Percentiles rank a stretch among this genome's conserved stretches.
phyloP scores from a whole-genome alignment of 2,888 invertebrate species.

The Tetheella fluctuosa region DNA sequence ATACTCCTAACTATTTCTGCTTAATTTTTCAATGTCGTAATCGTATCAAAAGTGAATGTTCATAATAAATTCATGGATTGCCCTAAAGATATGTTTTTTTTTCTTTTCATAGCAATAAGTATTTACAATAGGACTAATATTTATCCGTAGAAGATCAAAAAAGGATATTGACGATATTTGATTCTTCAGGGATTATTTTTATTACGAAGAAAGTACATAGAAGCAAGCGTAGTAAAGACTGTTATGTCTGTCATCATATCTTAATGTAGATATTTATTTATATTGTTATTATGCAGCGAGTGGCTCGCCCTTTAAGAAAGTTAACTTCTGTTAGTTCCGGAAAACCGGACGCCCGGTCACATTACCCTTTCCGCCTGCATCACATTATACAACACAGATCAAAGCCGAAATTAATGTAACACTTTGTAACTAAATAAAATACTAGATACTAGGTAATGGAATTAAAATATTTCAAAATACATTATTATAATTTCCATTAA shows the following conservation, averaged over 20 bases:
- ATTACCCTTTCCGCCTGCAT: background rate
- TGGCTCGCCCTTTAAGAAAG: background rate
- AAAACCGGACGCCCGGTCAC: background rate
- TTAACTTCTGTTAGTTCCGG: background rate
- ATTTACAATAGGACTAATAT: too few species aligned
- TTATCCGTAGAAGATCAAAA: background rate
- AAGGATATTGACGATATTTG: too few species aligned
- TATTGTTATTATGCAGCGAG: background rate
- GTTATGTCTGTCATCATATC: background rate
- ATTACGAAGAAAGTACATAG: background rate
- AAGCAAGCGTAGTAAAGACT: background rate
- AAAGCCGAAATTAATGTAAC: background rate
- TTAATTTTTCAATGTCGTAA: too few species aligned
- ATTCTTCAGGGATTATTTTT: background rate
- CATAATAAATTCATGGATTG: too few species aligned
- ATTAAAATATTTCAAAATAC: constrained; percentile 12
- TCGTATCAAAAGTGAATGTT: too few species aligned
- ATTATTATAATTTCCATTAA: constrained; percentile 37
- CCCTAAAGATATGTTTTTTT: background rate
- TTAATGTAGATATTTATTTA: background rate
- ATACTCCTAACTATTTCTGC: too few species aligned
- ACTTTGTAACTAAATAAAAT: background rate
- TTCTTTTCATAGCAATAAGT: background rate
- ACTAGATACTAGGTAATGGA: too few species aligned
- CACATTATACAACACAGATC: background rate